Conservation (phyloP, 2,888 invertebrate genomes). For the Parasteatoda lunata region DNA sequence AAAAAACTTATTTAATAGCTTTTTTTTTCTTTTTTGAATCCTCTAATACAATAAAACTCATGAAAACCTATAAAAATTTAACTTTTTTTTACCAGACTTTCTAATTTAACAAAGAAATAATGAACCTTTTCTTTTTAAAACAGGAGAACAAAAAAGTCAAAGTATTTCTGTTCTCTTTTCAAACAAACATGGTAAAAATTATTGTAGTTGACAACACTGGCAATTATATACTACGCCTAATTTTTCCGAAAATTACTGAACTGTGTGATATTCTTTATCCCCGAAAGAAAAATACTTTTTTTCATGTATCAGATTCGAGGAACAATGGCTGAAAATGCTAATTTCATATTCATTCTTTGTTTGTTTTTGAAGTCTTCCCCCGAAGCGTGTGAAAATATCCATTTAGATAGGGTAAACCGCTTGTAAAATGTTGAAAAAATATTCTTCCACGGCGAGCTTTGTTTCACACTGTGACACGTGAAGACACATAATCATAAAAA, state of each 20-base stretch:
- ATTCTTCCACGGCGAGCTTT: slow-evolving; percentile 27
- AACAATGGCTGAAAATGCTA: slow-evolving; percentile 57
- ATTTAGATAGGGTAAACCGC: slow-evolving; percentile 21
- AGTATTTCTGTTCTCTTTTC: slow-evolving; percentile 17
- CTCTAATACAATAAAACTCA: too few relatives aligned
- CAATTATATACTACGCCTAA: slow-evolving; percentile 57
- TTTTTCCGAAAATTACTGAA: slow-evolving; percentile 59
- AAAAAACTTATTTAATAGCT: too few relatives aligned
- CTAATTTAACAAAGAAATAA: slow-evolving; percentile 51
- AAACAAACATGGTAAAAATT: slow-evolving; percentile 60
- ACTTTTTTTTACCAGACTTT: slow-evolving; percentile 35
- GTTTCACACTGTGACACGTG: slow-evolving; percentile 42
- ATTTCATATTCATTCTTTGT: slow-evolving; percentile 47
- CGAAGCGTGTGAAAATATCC: slow-evolving; percentile 40
- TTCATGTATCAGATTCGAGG: slow-evolving; percentile 14
- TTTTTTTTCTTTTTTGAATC: too few relatives aligned
- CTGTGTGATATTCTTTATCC: slow-evolving; percentile 49
- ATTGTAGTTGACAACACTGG: slow-evolving; percentile 60
- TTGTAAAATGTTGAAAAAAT: slow-evolving; percentile 20
- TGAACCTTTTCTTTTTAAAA: slow-evolving; percentile 38
- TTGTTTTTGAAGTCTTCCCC: slow-evolving; percentile 40
- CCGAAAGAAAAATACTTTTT: slow-evolving; percentile 27
- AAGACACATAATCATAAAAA: slow-evolving; percentile 37
- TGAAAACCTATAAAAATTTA: too few relatives aligned
- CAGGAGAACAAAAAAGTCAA: slow-evolving; percentile 20